Evolutionary conservation across 2,113 vertebrate genomes (phyloP).

Genomic region (Irena cyanogastra): DNA sequence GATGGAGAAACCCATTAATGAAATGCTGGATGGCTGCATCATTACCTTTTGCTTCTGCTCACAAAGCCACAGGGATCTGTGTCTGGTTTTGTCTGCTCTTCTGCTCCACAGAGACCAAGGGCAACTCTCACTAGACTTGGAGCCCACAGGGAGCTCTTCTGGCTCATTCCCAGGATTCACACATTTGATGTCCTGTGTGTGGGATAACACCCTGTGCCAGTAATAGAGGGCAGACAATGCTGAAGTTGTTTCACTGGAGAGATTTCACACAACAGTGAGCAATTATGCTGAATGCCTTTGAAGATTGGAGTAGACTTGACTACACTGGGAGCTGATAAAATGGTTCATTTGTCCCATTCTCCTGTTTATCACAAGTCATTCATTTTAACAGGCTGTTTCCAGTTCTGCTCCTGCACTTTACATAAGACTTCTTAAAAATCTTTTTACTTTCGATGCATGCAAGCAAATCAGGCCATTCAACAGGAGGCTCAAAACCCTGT

Average conservation of each 20-base stretch:
- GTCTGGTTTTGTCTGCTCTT: not conserved
- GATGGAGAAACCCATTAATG: not conserved
- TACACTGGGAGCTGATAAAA: not conserved
- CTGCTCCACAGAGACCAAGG: not conserved
- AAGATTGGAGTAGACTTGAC: not conserved
- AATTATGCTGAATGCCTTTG: slow-evolving; percentile 10
- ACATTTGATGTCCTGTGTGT: not conserved
- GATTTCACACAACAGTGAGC: not conserved
- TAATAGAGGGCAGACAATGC: not conserved
- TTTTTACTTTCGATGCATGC: not conserved
- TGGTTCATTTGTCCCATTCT: slow-evolving; percentile 9
- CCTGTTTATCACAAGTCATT: not conserved
- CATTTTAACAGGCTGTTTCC: not conserved
- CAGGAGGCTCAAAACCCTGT: not conserved
- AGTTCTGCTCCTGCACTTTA: not conserved
- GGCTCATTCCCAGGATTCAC: not conserved
- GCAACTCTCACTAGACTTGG: not conserved
- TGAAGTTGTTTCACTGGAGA: not conserved
- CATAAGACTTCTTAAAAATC: not conserved
- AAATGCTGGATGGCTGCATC: not conserved
- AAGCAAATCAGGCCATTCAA: not conserved
- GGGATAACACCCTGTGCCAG: not conserved
- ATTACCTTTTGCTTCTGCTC: not conserved
- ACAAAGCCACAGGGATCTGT: not conserved
- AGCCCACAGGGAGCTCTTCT: not conserved